phyloP scores from a whole-genome alignment of 1,140 invertebrate genomes.

The Nylanderia fulva region DNA sequence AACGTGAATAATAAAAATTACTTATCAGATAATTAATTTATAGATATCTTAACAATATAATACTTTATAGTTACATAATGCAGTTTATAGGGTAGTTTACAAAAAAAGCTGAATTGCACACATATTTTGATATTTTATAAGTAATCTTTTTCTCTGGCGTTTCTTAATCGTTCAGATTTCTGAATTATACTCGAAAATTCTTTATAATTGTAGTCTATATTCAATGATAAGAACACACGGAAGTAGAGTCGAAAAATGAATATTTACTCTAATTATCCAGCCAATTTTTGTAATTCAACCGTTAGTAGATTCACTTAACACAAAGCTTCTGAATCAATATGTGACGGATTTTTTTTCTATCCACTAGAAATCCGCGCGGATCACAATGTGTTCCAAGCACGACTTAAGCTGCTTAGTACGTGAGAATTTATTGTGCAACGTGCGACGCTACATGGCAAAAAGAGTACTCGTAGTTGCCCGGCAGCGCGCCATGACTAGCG shows the following conservation, averaged over 20 bases:
- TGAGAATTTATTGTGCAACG: background rate
- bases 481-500: background rate
- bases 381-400: slow-evolving; percentile 38
- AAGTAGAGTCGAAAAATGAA: background rate
- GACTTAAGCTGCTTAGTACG: background rate
- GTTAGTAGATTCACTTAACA: background rate
- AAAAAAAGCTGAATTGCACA: background rate
- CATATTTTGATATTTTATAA: background rate
- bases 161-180: background rate
- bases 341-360: background rate
- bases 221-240: background rate
- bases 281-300: background rate
- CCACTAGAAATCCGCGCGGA: slow-evolving; percentile 2
- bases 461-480: background rate
- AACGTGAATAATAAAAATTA: background rate
- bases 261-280: background rate
- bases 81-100: background rate
- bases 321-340: background rate
- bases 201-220: slow-evolving; percentile 2
- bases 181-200: background rate
- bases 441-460: background rate
- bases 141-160: background rate
- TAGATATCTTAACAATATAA: background rate
- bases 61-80: background rate
- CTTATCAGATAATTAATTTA: background rate